phyloP scores from a whole-genome alignment of 2,797 vertebrate species.

The Etheostoma perlongum region DNA sequence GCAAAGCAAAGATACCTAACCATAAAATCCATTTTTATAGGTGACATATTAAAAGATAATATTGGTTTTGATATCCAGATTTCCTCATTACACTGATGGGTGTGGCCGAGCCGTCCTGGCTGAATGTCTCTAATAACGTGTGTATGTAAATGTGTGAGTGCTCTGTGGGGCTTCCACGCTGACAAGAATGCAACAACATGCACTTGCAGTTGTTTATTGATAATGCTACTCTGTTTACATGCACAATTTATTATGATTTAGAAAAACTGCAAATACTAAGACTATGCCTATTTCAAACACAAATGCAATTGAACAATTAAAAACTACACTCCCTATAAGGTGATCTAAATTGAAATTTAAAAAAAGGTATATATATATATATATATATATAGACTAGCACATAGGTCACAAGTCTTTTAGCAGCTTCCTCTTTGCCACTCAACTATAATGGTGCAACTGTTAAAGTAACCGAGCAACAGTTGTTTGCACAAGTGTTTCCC shows the following conservation, averaged over 20 bases:
- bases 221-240: not conserved
- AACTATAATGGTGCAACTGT: not conserved
- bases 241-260: not conserved
- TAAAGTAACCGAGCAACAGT: not conserved
- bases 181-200: not conserved
- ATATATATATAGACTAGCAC: not conserved
- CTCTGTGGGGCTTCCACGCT: not conserved
- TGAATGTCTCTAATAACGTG: not conserved
- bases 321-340: no score
- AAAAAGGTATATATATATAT: no score
- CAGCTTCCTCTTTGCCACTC: not conserved
- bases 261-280: not conserved
- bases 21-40: not conserved
- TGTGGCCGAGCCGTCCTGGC: not conserved
- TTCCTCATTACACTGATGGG: not conserved
- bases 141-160: not conserved
- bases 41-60: conserved; percentile 17
- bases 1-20: rapidly evolving
- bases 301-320: not conserved
- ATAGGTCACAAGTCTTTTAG: no score
- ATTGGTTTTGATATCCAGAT: not conserved
- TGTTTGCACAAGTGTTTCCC: not conserved
- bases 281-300: not conserved
- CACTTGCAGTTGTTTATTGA: not conserved
- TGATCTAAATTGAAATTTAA: not conserved